A percentile compares a stretch with the other conserved stretches of the same genome.
Conservation (phyloP, 2,113 vertebrate genomes). For the Eulemur rufifrons region DNA sequence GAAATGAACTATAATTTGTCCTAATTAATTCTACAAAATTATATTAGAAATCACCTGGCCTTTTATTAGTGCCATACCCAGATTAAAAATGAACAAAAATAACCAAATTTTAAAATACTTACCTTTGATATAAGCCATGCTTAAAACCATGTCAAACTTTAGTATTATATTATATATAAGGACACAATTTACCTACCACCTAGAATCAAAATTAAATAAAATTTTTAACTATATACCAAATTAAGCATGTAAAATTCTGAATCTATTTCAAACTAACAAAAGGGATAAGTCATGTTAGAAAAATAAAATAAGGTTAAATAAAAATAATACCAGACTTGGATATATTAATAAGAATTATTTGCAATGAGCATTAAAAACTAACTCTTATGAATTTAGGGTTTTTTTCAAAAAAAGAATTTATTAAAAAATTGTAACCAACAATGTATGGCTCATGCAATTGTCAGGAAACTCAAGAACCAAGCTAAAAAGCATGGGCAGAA, state of each 20-base stretch:
- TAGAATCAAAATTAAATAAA: background rate
- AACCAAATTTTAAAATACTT: background rate
- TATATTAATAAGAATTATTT: background rate
- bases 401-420: background rate
- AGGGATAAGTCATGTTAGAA: background rate
- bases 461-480: background rate
- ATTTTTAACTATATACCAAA: background rate
- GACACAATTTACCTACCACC: background rate
- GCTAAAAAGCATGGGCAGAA: background rate
- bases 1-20: conserved; percentile 16
- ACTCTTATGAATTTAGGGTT: background rate
- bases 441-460: background rate
- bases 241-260: background rate
- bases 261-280: background rate
- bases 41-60: conserved; percentile 1
- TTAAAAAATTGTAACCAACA: background rate
- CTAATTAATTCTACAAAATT: conserved; percentile 52
- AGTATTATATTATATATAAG: background rate
- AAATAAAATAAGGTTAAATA: background rate
- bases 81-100: background rate
- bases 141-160: background rate
- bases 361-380: background rate
- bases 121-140: accelerated
- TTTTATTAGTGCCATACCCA: background rate
- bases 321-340: background rate